A percentile compares a stretch with the other conserved stretches of the same genome.
phyloP scores from a whole-genome alignment of 2,888 invertebrate genomes.

The Lasioglossum oenotherae region DNA sequence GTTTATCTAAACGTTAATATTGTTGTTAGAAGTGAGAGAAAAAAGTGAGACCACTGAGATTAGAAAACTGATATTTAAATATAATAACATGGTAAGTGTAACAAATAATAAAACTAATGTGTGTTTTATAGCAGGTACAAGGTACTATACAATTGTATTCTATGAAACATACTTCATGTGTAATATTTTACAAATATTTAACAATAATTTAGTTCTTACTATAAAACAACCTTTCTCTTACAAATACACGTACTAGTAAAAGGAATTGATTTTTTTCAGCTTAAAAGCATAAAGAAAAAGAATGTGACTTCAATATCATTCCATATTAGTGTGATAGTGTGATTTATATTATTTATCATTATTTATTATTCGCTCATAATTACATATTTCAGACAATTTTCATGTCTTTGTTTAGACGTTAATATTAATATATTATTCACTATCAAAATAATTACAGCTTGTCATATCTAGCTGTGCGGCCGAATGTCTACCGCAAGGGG shows the following conservation, averaged over 20 bases:
- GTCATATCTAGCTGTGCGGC: too few relatives aligned
- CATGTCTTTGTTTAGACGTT: conserved; percentile 17
- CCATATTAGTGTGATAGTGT: conserved; percentile 44
- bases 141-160: conserved; percentile 18
- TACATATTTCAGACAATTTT: conserved; percentile 37
- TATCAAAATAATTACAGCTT: conserved; percentile 48
- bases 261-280: conserved; percentile 24
- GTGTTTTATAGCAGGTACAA: conserved; percentile 29
- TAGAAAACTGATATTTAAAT: conserved; percentile 32
- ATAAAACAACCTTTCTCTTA: conserved; percentile 10
- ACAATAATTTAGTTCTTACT: conserved; percentile 20
- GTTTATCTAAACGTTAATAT: conserved; percentile 46
- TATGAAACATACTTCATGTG: conserved; percentile 9
- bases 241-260: conserved; percentile 5
- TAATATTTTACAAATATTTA: conserved; percentile 20
- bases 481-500: too few relatives aligned
- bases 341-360: conserved; percentile 57
- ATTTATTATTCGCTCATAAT: conserved; percentile 55
- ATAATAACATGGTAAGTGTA: conserved; percentile 43
- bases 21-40: conserved; percentile 34
- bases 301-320: conserved; percentile 35
- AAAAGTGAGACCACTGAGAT: conserved; percentile 25
- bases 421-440: conserved; percentile 48
- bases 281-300: conserved; percentile 33
- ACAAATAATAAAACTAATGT: conserved; percentile 19